Base-by-base conservation (phyloP, 2,888 invertebrate genomes). In the Drosophila engyochracea region DNA sequence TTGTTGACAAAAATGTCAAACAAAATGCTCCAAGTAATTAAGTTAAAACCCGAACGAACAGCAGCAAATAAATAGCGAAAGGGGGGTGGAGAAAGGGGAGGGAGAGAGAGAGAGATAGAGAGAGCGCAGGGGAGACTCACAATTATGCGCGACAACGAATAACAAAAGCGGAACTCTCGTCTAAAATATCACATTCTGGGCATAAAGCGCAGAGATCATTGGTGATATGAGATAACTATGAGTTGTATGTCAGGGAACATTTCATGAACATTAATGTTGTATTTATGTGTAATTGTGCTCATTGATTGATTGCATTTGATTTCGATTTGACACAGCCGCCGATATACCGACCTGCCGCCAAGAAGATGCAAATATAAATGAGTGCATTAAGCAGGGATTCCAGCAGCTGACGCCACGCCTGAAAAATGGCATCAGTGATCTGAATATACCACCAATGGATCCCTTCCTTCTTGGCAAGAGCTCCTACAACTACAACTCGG, bases 331-430 rank as follows among this genome's bases (percentile, higher is more conserved):
- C 39, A 67, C 73, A 92, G 92, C 91, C 35, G 79, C 69, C 35
- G 94, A 94, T 83, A 90, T 95, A 1, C 94, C 95, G 77, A 93
- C 94, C 62, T 96, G 96, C 85, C 93, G 94, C 58, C 94, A 95
- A 74, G 94, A 94, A 81, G 94, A 95, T 61, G 93, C 94, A n/a
- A 94, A 95, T 53, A 93, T 95, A 16, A 95, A 95, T 83, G 94
- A 95, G 60, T 96, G 96, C 81, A 91, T 96, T 35, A 93, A 94
- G 66, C 94, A 95, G 19, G 94, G 95, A 3, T 93, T 95, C 4
- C 94, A 95, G 85, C 88, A 93, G 19, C 94, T 95, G 44, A 81
- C 95, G 22, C 92, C 92, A 12, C 92, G 92, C 37, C 70, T 89
- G 19, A 89, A 91, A 84, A 81, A 92, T 76, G 94, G 94, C 66